Evolutionary conservation across 2,888 invertebrate species (phyloP).

Genomic region (Cepaea hortensis): DNA sequence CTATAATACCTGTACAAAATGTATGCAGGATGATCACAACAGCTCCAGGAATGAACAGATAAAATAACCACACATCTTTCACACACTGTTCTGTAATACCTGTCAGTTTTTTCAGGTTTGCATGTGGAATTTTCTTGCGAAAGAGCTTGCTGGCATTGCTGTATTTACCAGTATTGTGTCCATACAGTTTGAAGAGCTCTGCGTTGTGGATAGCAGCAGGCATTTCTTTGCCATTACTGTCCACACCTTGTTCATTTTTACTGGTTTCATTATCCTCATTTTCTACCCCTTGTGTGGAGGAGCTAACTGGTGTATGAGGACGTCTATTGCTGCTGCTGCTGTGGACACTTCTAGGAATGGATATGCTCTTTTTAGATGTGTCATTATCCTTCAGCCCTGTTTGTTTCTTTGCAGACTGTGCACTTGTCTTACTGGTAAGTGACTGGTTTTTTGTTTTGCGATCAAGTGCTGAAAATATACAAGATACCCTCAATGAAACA

Average conservation of each 20-base stretch:
- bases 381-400: neutral
- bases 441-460: conserved; percentile 2
- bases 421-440: neutral
- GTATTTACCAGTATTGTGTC: conserved; percentile 70
- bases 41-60: no score
- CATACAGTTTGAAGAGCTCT: conserved; percentile 71
- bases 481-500: neutral
- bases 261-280: conserved; percentile 14
- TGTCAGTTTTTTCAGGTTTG: conserved; percentile 52
- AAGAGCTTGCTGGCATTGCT: conserved; percentile 69
- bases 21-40: no score
- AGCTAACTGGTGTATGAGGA: conserved; percentile 12
- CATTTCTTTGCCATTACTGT: neutral
- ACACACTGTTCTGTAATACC: conserved; percentile 20
- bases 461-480: conserved; percentile 25
- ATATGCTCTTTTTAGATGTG: neutral
- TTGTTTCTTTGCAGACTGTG: neutral
- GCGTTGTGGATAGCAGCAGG: conserved; percentile 61
- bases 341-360: neutral
- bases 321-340: neutral
- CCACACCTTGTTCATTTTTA: neutral
- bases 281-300: conserved; percentile 43
- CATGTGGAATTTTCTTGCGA: conserved; percentile 56
- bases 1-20: no score
- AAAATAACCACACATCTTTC: no score